Conservation (phyloP, 2,113 vertebrate species). For the Carassius auratus region DNA sequence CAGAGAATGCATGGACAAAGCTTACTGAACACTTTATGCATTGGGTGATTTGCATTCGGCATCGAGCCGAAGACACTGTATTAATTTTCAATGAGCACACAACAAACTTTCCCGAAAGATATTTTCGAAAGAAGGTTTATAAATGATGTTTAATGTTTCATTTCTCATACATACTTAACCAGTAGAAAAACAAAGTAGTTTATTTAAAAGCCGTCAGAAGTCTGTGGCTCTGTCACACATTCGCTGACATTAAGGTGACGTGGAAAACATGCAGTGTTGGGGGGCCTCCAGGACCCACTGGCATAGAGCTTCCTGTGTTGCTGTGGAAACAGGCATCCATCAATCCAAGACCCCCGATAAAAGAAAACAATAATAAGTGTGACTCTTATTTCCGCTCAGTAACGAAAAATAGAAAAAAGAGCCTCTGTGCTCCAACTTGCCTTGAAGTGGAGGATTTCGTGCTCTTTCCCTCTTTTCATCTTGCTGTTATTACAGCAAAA, state of each 20-base stretch:
- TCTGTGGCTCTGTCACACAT: conserved; percentile 1
- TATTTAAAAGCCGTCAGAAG: background rate
- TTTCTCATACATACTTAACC: conserved; percentile 32
- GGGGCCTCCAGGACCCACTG: too few relatives aligned
- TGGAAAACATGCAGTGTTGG: too few relatives aligned
- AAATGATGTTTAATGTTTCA: conserved; percentile 13
- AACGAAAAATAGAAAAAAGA: conserved; percentile 15
- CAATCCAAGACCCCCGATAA: conserved; percentile 15
- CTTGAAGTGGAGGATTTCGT: conserved; percentile 5
- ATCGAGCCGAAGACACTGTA: background rate
- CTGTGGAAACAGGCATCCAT: conserved; percentile 44
- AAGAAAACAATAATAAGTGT: conserved; percentile 35
- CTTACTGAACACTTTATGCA: conserved; percentile 12
- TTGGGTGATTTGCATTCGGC: conserved; percentile 22
- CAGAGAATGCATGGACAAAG: background rate
- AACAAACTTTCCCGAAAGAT: conserved; percentile 2
- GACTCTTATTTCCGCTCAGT: conserved; percentile 9
- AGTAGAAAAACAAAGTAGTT: background rate
- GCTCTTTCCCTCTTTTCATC: conserved; percentile 10
- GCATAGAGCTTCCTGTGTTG: conserved; percentile 16
- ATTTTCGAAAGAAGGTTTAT: conserved; percentile 11
- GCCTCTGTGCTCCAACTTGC: background rate
- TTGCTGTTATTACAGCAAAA: conserved; percentile 22
- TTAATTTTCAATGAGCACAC: conserved; percentile 45
- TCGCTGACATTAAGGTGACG: background rate